Evolutionary conservation across 2,797 vertebrate genomes (phyloP), one percentile per base, ranked within the genome.

Genomic region (Botia almorhae): DNA sequence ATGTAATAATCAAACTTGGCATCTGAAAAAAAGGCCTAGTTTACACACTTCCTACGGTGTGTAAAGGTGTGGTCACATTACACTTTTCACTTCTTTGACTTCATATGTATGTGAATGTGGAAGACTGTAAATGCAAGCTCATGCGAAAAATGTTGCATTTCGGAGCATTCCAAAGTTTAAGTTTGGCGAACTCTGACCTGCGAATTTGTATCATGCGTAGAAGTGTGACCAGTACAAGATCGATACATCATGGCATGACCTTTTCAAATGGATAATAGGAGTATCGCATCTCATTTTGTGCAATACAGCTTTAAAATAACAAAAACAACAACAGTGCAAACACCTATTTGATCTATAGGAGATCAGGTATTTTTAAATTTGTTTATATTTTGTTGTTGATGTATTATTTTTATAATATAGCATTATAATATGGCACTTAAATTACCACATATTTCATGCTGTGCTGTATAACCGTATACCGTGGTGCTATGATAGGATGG

Each of bases 11-110:
- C 71, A 84, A 86, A 81, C 75, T 74, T 56, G 79, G 77, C 70
- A 77, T 87, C 69, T 83, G 29, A 75, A 63, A 39, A 86, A 89
- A 26, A 26, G 23, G 23, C 23, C 23, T 2, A 26, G 23, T 26
- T 26, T 26, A 26, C 23, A 26, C 23, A 26, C 84, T 88, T 91
- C 89, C 86, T 90, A 90, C 81, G 81, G 58, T 82, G 78, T 80
- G 4, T 33, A 33, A 33, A 33, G 33, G 33, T 33, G 33, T 33
- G 33, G 33, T 33, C 33, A 33, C 33, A 33, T 5, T 33, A 33
- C 23, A 26, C 23, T 26, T 26, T 26, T 26, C 23, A 26, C 23
- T 26, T 26, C 23, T 26, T 26, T 26, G 23, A 26, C 23, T 26
- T 26, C 23, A 26, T 26, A 26, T 26, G 23, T 26, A 26, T 26